Conservation (phyloP, 2,113 vertebrate species). For the Epinephelus lanceolatus region DNA sequence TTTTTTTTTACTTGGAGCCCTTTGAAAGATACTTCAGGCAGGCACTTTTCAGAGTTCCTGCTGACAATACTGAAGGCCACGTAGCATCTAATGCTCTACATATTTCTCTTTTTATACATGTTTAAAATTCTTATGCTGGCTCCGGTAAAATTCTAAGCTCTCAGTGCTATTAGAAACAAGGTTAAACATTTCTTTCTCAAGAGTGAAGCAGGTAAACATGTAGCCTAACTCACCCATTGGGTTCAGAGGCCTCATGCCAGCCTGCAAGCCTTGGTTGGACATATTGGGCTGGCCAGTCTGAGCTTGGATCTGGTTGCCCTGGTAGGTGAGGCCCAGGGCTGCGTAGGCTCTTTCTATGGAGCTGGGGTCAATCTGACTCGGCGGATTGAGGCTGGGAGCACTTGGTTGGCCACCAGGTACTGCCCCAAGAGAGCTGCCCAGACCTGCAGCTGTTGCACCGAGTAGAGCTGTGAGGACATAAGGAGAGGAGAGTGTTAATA, state of each 20-base stretch:
- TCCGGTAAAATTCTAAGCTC: neutral
- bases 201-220: neutral
- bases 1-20: neutral
- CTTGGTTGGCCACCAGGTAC: conserved; percentile 91
- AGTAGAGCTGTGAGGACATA: conserved; percentile 88
- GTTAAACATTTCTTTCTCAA: neutral
- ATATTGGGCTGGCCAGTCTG: conserved; percentile 87
- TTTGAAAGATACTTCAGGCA: neutral
- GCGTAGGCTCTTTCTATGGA: conserved; percentile 98
- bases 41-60: neutral
- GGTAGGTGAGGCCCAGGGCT: conserved; percentile 96
- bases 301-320: conserved; percentile 93
- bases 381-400: conserved; percentile 90
- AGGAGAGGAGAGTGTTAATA: conserved; percentile 6
- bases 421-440: conserved; percentile 88
- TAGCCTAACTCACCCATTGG: conserved; percentile 86
- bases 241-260: conserved; percentile 90
- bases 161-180: neutral
- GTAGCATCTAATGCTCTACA: neutral
- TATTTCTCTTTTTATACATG: neutral
- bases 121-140: neutral
- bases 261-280: conserved; percentile 86
- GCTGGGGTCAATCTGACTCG: conserved; percentile 97
- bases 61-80: neutral
- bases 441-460: conserved; percentile 86